Evolutionary conservation across 2,888 invertebrate genomes (phyloP).

Genomic region (Ptilodon capucinus): DNA sequence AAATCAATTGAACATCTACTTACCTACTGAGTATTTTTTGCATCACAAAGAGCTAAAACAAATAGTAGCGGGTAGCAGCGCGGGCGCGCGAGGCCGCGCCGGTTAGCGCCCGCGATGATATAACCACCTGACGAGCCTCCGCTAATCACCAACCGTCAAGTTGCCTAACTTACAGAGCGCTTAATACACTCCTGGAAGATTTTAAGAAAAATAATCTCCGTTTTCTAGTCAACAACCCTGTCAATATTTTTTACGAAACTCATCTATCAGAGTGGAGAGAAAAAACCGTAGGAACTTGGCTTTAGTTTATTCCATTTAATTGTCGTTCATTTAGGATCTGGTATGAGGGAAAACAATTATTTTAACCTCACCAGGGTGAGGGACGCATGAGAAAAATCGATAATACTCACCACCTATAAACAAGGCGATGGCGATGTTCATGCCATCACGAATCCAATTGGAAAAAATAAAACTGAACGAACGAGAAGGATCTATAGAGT

Average conservation of each 20-base stretch:
- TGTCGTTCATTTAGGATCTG: too few species aligned
- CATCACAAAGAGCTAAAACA: slow-evolving; percentile 16
- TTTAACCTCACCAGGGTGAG: slow-evolving; percentile 30
- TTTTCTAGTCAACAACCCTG: neutral
- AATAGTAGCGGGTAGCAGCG: slow-evolving; percentile 5
- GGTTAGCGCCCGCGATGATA: slow-evolving; percentile 41
- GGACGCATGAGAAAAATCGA: slow-evolving; percentile 73
- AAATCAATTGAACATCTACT: slow-evolving; percentile 12
- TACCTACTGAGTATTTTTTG: slow-evolving; percentile 15
- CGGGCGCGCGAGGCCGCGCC: slow-evolving; percentile 13
- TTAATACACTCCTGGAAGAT: neutral
- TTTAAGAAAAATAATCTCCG: neutral
- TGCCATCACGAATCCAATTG: slow-evolving; percentile 34
- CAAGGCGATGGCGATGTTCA: slow-evolving; percentile 27
- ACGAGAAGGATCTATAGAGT: neutral
- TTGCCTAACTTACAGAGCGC: slow-evolving; percentile 14
- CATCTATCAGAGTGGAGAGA: neutral
- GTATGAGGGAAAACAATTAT: slow-evolving; percentile 15
- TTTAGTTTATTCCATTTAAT: neutral
- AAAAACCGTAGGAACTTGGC: neutral
- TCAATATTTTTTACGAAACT: neutral
- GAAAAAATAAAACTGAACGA: slow-evolving; percentile 14
- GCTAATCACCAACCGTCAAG: slow-evolving; percentile 38
- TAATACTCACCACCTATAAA: slow-evolving; percentile 64
- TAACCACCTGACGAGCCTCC: slow-evolving; percentile 37